Percentiles rank a stretch among this genome's conserved stretches.
phyloP scores from a whole-genome alignment of 2,888 invertebrate genomes.

The Magallana nippona region DNA sequence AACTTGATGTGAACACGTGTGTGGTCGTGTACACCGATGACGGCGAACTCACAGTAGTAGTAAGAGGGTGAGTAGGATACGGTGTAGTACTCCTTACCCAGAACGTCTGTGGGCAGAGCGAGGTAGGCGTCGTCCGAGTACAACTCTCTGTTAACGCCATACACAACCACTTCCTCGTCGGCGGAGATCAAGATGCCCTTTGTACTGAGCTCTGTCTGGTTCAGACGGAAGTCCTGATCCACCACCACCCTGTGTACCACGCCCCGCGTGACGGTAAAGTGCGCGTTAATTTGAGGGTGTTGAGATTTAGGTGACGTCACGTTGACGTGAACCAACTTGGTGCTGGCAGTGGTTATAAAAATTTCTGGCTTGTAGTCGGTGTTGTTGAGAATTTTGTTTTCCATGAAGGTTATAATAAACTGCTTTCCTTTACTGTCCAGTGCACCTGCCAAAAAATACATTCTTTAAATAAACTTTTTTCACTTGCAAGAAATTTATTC shows the following conservation, averaged over 20 bases:
- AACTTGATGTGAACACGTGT: constrained; percentile 50
- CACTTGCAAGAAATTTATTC: neutral
- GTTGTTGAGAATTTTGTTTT: constrained; percentile 41
- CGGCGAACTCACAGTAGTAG: constrained; percentile 48
- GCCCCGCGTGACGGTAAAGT: constrained; percentile 1
- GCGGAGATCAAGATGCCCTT: constrained; percentile 46
- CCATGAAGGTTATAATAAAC: constrained; percentile 54
- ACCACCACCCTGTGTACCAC: neutral
- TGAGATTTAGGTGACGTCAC: neutral
- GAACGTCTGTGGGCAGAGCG: constrained; percentile 57
- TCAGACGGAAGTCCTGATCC: neutral
- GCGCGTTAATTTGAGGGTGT: neutral
- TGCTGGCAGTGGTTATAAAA: constrained; percentile 55
- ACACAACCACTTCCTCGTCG: constrained; percentile 56
- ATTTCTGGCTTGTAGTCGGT: constrained; percentile 47
- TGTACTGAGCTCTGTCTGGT: constrained; percentile 14
- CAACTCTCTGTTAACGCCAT: constrained; percentile 55
- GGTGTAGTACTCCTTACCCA: constrained; percentile 60
- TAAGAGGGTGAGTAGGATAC: constrained; percentile 54
- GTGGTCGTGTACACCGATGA: constrained; percentile 51
- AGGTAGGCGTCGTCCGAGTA: constrained; percentile 62
- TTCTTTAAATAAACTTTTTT: neutral
- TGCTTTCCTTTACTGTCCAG: constrained; percentile 53
- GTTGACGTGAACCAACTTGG: constrained; percentile 51
- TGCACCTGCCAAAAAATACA: constrained; percentile 14